A percentile compares a stretch with the other conserved stretches of the same genome.
These are phyloP conservation scores for Bufotes viridis DNA, from an alignment of 2,797 vertebrate species.

Conservation along the genomic window DNA sequence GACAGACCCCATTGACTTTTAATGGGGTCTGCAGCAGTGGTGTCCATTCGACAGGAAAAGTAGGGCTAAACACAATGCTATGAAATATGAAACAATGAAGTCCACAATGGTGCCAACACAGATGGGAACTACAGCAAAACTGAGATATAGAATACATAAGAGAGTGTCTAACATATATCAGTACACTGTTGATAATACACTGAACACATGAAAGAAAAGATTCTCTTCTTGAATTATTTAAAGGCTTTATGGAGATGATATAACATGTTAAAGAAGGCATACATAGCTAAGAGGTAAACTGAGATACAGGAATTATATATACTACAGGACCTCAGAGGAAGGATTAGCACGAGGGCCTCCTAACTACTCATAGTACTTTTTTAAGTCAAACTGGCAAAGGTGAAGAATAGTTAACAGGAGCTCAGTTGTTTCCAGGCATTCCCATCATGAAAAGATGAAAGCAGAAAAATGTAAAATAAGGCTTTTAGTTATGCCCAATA, in stretches of 20 bases:
- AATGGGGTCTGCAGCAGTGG: no score
- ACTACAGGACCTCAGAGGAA: neutral
- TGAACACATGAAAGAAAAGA: neutral
- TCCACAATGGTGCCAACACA: no score
- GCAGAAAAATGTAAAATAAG: neutral
- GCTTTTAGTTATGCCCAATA: neutral
- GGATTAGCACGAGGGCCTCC: neutral
- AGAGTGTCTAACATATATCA: neutral
- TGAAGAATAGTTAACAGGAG: constrained; percentile 6
- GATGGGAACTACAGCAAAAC: neutral
- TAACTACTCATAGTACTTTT: neutral
- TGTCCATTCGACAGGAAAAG: no score
- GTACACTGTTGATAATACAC: neutral
- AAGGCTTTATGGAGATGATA: neutral
- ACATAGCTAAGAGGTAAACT: neutral
- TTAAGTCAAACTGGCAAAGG: neutral
- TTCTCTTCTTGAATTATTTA: neutral
- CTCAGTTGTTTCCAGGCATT: neutral
- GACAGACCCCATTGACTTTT: no score
- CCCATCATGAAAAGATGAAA: neutral
- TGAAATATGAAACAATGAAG: no score
- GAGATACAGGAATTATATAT: neutral
- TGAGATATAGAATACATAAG: no score
- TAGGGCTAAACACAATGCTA: no score
- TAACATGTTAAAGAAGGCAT: neutral